Percentiles rank a stretch among this genome's conserved stretches.
These are phyloP conservation scores for Sarcophaga carnaria DNA, from an alignment of 2,888 invertebrate genomes.

Conservation along the genomic window DNA sequence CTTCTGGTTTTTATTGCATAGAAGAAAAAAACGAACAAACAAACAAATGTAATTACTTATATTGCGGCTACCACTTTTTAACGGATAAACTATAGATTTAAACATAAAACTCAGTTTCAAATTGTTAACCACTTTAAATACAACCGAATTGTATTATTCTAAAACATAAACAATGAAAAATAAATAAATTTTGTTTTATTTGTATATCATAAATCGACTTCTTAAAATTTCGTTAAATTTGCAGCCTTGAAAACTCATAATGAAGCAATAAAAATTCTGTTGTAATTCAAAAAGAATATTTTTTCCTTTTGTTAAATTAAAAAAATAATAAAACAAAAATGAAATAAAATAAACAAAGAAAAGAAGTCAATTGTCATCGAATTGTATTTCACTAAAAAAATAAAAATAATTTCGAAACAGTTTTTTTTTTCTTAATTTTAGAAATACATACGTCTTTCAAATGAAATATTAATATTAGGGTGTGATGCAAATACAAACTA, in stretches of 20 bases:
- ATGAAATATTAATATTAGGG: neutral
- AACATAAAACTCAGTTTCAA: constrained; percentile 3
- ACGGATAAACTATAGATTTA: neutral
- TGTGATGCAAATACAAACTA: neutral
- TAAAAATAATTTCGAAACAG: neutral
- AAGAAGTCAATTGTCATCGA: constrained; percentile 11
- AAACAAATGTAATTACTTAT: too few species aligned
- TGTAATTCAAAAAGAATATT: constrained; percentile 23
- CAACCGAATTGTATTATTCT: constrained; percentile 19
- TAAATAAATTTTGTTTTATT: too few species aligned
- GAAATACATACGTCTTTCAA: neutral
- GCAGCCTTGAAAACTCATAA: neutral
- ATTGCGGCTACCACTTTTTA: too few species aligned
- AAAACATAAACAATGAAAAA: neutral
- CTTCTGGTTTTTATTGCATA: too few species aligned
- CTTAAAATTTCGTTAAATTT: neutral
- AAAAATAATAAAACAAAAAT: neutral
- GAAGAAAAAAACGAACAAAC: too few species aligned
- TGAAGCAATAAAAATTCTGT: neutral
- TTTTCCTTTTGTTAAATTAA: neutral
- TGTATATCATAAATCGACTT: neutral
- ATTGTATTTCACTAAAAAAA: neutral
- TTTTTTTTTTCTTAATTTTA: neutral
- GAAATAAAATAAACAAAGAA: constrained; percentile 10
- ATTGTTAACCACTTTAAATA: constrained; percentile 1